Evolutionary conservation across 2,797 vertebrate species (phyloP).

Genomic region (Rhodeus uyekii): DNA sequence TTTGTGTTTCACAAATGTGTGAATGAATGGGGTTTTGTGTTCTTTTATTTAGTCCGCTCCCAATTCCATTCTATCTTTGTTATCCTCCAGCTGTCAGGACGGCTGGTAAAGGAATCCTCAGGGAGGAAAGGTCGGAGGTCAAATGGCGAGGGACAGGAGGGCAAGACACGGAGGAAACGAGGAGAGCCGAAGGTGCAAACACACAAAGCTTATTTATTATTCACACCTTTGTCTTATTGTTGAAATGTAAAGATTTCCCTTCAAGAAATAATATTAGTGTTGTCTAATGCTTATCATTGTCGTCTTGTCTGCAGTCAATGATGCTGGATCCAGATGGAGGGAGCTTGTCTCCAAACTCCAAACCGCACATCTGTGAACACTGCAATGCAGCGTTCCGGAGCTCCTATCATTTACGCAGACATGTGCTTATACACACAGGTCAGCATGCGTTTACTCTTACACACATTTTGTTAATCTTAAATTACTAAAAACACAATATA

Average conservation of each 20-base stretch:
- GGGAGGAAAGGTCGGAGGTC: slow-evolving; percentile 94
- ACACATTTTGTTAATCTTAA: no score
- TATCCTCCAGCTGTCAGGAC: slow-evolving; percentile 79
- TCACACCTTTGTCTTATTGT: neutral
- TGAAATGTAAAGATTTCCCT: neutral
- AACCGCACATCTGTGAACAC: slow-evolving; percentile 96
- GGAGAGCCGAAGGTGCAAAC: slow-evolving; percentile 83
- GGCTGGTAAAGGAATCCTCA: slow-evolving; percentile 84
- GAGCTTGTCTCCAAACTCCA: slow-evolving; percentile 86
- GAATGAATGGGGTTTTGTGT: slow-evolving; percentile 40
- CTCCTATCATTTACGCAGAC: slow-evolving; percentile 96
- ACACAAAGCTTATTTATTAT: neutral
- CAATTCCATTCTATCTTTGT: slow-evolving; percentile 64
- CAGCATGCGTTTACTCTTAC: slow-evolving; percentile 6
- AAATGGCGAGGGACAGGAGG: slow-evolving; percentile 95
- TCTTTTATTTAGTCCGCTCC: neutral
- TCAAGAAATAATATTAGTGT: neutral
- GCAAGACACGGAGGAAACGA: slow-evolving; percentile 91
- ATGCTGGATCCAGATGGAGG: slow-evolving; percentile 87
- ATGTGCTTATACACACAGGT: slow-evolving; percentile 98
- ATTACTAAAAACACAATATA: no score
- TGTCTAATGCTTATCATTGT: neutral
- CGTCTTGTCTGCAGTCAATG: slow-evolving; percentile 69
- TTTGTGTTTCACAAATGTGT: neutral
- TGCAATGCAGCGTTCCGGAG: slow-evolving; percentile 95